A percentile compares a stretch with the other conserved stretches of the same genome.
These are phyloP conservation scores for Mythimna albipuncta DNA, from an alignment of 2,888 invertebrate genomes.

Conservation along the genomic window DNA sequence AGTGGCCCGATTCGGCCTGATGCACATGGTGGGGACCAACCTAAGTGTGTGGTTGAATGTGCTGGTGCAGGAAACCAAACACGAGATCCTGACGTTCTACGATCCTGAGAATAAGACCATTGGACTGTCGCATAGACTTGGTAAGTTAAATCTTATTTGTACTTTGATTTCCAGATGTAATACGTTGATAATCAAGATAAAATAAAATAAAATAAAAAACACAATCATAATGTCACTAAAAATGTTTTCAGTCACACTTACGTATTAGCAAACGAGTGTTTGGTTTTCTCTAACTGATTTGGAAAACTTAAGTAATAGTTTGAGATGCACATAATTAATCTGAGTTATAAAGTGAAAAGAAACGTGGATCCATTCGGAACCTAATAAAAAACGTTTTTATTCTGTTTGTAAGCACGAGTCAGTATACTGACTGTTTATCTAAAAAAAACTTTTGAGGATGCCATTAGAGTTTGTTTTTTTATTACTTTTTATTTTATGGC, in stretches of 20 bases:
- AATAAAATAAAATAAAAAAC: too few species aligned
- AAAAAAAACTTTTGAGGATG: constrained; percentile 6
- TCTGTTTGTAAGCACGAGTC: background rate
- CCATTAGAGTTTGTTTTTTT: constrained; percentile 14
- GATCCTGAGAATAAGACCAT: constrained; percentile 96
- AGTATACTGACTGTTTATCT: constrained; percentile 4
- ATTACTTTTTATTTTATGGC: background rate
- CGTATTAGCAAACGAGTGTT: background rate
- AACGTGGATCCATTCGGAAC: background rate
- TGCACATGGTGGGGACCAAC: constrained; percentile 99
- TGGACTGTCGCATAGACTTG: constrained; percentile 94
- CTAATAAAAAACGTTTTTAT: constrained; percentile 18
- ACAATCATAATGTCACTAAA: background rate
- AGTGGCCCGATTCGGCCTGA: constrained; percentile 98
- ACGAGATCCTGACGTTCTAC: constrained; percentile 97
- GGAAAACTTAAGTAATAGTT: background rate
- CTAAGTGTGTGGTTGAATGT: constrained; percentile 99
- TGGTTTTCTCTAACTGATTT: background rate
- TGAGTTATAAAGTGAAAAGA: background rate
- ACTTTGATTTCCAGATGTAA: too few species aligned
- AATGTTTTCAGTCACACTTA: background rate
- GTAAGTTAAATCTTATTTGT: constrained; percentile 78
- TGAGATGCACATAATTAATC: background rate
- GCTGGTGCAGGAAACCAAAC: constrained; percentile 98
- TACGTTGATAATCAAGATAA: too few species aligned